Percentiles rank a stretch among this genome's conserved stretches.
phyloP scores from a whole-genome alignment of 1,140 invertebrate species.

The Asobara japonica region DNA sequence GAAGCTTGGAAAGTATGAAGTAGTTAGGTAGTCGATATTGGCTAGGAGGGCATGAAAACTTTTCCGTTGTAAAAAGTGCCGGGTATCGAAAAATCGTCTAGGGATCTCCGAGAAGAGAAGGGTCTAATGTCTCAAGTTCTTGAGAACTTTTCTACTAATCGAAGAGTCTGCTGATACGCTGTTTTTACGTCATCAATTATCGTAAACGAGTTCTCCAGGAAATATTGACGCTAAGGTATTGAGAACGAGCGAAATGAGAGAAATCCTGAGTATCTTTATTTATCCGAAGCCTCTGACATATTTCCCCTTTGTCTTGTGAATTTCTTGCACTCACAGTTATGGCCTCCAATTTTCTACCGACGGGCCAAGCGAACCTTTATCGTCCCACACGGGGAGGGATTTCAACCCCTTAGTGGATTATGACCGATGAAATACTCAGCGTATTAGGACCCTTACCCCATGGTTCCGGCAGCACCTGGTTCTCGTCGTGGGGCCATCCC shows the following conservation, averaged over 20 bases:
- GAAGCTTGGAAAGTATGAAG: background rate
- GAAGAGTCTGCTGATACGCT: background rate
- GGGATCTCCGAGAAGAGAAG: background rate
- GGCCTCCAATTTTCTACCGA: slow-evolving; percentile 8
- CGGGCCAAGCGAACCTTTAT: background rate
- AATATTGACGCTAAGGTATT: background rate
- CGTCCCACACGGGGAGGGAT: background rate
- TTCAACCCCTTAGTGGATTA: slow-evolving; percentile 34
- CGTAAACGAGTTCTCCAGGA: background rate
- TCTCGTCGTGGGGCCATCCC: background rate
- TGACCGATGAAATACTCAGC: slow-evolving; percentile 41
- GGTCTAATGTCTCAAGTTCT: background rate
- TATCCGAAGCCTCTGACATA: background rate
- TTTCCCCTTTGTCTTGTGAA: background rate
- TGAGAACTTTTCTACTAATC: background rate
- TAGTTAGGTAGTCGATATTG: background rate
- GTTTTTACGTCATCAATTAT: background rate
- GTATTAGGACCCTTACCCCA: slow-evolving; percentile 35
- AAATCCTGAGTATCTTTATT: background rate
- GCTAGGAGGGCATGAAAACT: background rate
- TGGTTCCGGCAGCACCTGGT: slow-evolving; percentile 34
- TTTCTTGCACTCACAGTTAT: background rate
- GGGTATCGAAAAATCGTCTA: background rate
- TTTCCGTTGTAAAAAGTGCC: background rate
- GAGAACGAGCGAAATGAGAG: no score